These are phyloP conservation scores for Patella ulyssiponensis DNA, from an alignment of 2,888 invertebrate species.

Conservation along the genomic window DNA sequence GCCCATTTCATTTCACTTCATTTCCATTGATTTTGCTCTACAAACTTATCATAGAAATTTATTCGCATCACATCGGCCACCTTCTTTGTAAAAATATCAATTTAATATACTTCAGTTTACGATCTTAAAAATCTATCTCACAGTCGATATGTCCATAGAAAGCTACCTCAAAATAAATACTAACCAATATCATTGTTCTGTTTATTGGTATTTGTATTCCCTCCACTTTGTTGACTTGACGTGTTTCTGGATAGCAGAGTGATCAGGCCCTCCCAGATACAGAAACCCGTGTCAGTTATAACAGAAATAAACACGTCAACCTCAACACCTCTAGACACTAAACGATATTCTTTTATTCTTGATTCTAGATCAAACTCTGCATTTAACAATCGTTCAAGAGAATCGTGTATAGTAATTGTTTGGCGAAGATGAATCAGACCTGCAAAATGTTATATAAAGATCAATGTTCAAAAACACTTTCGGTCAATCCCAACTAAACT, in stretches of 20 bases:
- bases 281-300: conserved; percentile 30
- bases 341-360: conserved; percentile 41
- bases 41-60: too few species aligned
- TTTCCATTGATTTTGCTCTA: too few species aligned
- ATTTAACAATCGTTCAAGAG: conserved; percentile 41
- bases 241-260: conserved; percentile 46
- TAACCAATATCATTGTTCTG: too few species aligned
- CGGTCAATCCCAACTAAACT: too few species aligned
- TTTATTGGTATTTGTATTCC: background rate
- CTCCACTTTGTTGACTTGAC: conserved; percentile 19
- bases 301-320: conserved; percentile 42
- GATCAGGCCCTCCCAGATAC: conserved; percentile 50
- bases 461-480: background rate
- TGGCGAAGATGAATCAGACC: conserved; percentile 56
- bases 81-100: too few species aligned
- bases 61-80: too few species aligned
- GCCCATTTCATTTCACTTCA: too few species aligned
- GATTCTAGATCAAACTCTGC: conserved; percentile 36
- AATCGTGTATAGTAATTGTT: conserved; percentile 41
- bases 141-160: too few species aligned
- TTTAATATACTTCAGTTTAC: too few species aligned
- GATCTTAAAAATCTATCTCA: too few species aligned
- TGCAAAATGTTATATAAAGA: conserved; percentile 23
- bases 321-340: conserved; percentile 44
- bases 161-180: too few species aligned